These are phyloP conservation scores for Leptestheria dahalacensis DNA, from an alignment of 1,140 invertebrate genomes.

Conservation along the genomic window DNA sequence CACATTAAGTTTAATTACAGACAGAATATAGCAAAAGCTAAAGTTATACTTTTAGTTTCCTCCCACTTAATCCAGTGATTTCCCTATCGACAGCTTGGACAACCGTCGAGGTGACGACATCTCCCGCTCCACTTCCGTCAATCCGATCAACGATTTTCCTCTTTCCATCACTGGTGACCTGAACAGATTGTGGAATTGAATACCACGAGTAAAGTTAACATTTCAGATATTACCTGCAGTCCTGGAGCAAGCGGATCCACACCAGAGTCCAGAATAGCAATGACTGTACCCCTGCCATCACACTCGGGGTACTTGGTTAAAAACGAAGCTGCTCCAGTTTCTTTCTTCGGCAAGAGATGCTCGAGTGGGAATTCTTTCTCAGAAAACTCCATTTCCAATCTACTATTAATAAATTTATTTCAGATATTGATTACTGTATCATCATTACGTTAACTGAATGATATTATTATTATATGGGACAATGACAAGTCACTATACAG, in stretches of 20 bases:
- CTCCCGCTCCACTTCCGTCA: constrained; percentile 88
- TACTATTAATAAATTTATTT: not conserved
- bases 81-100: constrained; percentile 53
- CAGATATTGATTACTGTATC: not conserved
- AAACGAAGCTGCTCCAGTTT: constrained; percentile 79
- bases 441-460: not conserved
- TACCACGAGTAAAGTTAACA: not conserved
- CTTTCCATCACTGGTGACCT: constrained; percentile 75
- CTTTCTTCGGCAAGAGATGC: constrained; percentile 83
- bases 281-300: constrained; percentile 78
- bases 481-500: too few species aligned
- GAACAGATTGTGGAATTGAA: constrained; percentile 21
- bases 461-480: too few species aligned
- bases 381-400: not conserved
- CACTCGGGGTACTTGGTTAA: constrained; percentile 78
- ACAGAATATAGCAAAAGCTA: too few species aligned
- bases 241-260: constrained; percentile 90
- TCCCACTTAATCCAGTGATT: constrained; percentile 72
- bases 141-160: constrained; percentile 87
- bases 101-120: constrained; percentile 75
- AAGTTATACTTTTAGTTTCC: constrained; percentile 80
- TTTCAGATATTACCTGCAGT: constrained; percentile 53
- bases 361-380: constrained; percentile 62
- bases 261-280: constrained; percentile 94
- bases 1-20: constrained; percentile 15